Evolutionary conservation across 2,797 vertebrate species (phyloP).

Genomic region (Discoglossus pictus): DNA sequence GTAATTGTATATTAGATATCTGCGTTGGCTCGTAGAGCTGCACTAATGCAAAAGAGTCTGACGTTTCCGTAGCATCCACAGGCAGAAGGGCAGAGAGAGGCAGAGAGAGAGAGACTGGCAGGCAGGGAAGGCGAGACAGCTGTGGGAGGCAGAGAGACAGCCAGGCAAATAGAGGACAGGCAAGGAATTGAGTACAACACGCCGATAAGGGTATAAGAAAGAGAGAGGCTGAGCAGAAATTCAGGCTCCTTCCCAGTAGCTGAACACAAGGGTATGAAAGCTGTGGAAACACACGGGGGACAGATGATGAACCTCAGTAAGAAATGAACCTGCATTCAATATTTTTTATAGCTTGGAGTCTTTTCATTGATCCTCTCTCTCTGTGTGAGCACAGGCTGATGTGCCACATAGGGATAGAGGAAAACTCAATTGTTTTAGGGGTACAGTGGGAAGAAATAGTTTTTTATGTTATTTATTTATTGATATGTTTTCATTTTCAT

Average conservation of each 20-base stretch:
- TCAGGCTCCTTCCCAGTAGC: conserved; percentile 51
- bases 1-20: conserved; percentile 84
- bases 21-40: conserved; percentile 64
- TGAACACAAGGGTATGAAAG: conserved; percentile 64
- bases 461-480: too few species aligned
- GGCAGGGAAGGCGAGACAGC: conserved; percentile 57
- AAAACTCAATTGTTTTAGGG: neutral
- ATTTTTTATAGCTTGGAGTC: conserved; percentile 59
- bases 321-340: conserved; percentile 64
- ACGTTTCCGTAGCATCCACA: conserved; percentile 63
- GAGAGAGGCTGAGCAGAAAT: conserved; percentile 28
- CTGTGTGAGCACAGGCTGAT: conserved; percentile 5
- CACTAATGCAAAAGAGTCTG: conserved; percentile 64
- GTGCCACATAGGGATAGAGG: conserved; percentile 4
- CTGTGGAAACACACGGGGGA: conserved; percentile 63
- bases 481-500: too few species aligned
- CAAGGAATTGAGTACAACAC: conserved; percentile 15
- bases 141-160: conserved; percentile 51
- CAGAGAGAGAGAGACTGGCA: conserved; percentile 55
- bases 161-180: conserved; percentile 46
- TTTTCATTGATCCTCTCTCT: conserved; percentile 58
- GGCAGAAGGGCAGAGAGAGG: conserved; percentile 64
- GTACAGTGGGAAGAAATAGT: too few species aligned
- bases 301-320: conserved; percentile 70
- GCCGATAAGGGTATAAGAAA: conserved; percentile 8